These are phyloP conservation scores for Lasioglossum albipes DNA, from an alignment of 1,140 invertebrate species.

Conservation along the genomic window DNA sequence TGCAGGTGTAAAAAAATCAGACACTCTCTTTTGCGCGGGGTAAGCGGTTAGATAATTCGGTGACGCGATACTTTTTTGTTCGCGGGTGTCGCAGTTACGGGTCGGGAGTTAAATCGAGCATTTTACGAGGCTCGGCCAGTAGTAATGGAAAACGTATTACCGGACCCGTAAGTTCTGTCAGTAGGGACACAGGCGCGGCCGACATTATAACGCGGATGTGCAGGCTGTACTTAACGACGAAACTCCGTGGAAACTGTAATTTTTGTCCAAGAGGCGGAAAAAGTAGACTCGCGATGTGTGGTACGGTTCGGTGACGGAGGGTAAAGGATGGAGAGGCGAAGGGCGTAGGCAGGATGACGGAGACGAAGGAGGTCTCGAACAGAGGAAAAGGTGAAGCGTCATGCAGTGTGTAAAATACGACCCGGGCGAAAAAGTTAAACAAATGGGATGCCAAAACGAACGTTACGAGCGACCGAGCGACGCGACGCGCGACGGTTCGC, in stretches of 20 bases:
- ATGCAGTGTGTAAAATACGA: slow-evolving; percentile 48
- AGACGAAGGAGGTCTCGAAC: neutral
- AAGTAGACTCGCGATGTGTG: slow-evolving; percentile 20
- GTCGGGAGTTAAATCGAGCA: slow-evolving; percentile 49
- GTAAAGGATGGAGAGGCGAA: neutral
- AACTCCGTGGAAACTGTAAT: slow-evolving; percentile 78
- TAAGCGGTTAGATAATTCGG: neutral
- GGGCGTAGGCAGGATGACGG: too few species aligned
- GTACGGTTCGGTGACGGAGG: too few species aligned
- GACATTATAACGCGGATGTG: slow-evolving; percentile 76
- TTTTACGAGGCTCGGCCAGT: slow-evolving; percentile 48
- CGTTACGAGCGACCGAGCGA: neutral
- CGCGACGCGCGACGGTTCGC: slow-evolving; percentile 5
- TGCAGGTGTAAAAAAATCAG: neutral
- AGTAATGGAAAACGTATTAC: slow-evolving; percentile 77
- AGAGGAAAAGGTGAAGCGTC: slow-evolving; percentile 14
- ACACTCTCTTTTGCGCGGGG: too few species aligned
- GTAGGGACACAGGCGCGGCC: slow-evolving; percentile 56
- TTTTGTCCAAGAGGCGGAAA: slow-evolving; percentile 67
- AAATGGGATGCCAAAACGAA: slow-evolving; percentile 48
- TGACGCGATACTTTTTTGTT: slow-evolving; percentile 34
- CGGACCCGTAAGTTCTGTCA: slow-evolving; percentile 71
- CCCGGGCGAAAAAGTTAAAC: slow-evolving; percentile 55
- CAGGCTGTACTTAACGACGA: slow-evolving; percentile 79
- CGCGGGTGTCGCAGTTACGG: neutral